These are phyloP conservation scores for Akabosia matsudoensis DNA, from an alignment of 1,140 invertebrate species.

Conservation along the genomic window DNA sequence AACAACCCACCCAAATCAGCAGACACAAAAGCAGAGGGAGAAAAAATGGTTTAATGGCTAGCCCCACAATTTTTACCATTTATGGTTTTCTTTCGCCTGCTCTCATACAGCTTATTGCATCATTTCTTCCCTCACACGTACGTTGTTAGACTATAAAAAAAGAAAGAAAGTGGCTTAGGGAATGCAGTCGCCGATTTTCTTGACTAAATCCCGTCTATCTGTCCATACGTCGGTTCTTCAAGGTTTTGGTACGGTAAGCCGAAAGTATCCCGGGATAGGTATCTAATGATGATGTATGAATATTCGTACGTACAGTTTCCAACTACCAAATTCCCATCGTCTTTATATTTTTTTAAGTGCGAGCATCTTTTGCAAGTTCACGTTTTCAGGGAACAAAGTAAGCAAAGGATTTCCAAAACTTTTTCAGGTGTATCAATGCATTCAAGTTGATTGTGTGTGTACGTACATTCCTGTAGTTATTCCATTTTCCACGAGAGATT, in stretches of 20 bases:
- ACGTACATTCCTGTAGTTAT: neutral
- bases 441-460: neutral
- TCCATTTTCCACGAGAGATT: neutral
- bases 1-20: too few species aligned
- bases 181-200: neutral
- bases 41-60: slow-evolving; percentile 8
- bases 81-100: slow-evolving; percentile 8
- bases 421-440: too few species aligned
- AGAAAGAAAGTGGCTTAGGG: neutral
- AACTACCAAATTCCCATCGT: too few species aligned
- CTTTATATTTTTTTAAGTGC: too few species aligned
- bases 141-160: slow-evolving; percentile 10
- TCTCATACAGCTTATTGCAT: neutral
- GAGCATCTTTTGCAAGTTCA: too few species aligned
- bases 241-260: too few species aligned
- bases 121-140: neutral
- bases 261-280: slow-evolving; percentile 19
- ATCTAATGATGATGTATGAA: slow-evolving; percentile 23
- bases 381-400: too few species aligned
- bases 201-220: too few species aligned
- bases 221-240: too few species aligned
- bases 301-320: neutral
- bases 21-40: too few species aligned
- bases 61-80: neutral
- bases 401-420: too few species aligned